Evolutionary conservation across 1,140 invertebrate species (phyloP), one percentile per base, ranked within the genome.

Genomic region (Brachionus rubens): DNA sequence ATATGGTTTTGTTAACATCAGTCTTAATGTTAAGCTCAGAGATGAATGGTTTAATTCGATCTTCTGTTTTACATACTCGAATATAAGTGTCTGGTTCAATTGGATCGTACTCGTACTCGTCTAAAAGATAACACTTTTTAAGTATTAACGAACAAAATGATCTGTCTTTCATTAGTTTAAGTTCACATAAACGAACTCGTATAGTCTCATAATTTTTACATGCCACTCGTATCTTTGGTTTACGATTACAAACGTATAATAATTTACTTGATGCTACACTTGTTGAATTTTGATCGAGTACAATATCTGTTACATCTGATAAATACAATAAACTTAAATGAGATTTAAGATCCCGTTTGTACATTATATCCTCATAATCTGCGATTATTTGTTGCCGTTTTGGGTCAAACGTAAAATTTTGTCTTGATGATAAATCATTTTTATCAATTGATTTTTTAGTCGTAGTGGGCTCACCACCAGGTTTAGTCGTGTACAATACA

Each of bases 71-170:
- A 41, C 68, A 72, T n/a, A 72, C 46, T 36, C 68, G 46, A 16
- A 72, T 72, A 19, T 48, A 72, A 7, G 28, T 30, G 12, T 50
- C 24, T 1, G 46, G 46, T 10, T 36, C n/a, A 9, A 72, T 40
- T 6, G 50, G 14, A 54, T 72, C 68, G 33, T 50, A 54, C 24
- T 72, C 68, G 5, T 72, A 72, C 41, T 72, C 68, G 46, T 72
- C 68, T 21, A 72, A 3, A 19, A 54, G 40, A 26, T 30, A 72
- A 19, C 68, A 72, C 14, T 48, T 50, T 3, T 50, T 50, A 14
- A 50, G 40, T 3, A 21, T 28, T 24, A 33, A 12, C 3, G 46
- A 72, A 24, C 68, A 72, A 33, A 16, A 72, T 9, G 46, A 50
- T 72, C 50, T 48, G 16, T 72, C 50, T 12, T 19, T 26, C 68